phyloP scores from a whole-genome alignment of 2,113 vertebrate species.

The Microtus pennsylvanicus region DNA sequence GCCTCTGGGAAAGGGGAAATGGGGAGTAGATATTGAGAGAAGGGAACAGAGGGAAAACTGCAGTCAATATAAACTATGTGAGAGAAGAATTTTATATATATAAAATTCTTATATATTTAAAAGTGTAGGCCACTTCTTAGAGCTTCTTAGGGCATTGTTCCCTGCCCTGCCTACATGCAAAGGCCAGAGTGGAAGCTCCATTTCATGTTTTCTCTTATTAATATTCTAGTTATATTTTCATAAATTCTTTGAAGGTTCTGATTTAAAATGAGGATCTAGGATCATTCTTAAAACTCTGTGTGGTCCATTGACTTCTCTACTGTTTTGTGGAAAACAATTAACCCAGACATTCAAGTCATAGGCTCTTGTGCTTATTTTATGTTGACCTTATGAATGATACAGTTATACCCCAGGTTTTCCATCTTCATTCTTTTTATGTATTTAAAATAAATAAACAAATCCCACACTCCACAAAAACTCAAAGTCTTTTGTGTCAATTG shows the following conservation, averaged over 20 bases:
- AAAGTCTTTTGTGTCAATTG: background rate
- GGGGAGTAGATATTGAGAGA: no score
- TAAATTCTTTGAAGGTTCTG: background rate
- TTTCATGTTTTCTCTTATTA: no score
- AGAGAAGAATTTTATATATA: background rate
- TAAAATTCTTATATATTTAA: no score
- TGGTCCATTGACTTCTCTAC: no score
- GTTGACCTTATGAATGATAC: background rate
- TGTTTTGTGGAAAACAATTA: background rate
- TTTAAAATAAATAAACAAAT: background rate
- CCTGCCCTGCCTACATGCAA: background rate
- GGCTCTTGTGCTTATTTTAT: background rate
- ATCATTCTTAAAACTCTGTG: background rate
- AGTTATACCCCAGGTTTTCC: background rate
- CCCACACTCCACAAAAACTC: background rate
- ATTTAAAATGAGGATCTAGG: background rate
- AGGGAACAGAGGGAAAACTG: background rate
- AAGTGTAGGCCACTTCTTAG: background rate
- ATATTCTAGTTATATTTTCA: background rate
- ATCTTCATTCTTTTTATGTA: background rate
- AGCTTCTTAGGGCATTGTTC: background rate
- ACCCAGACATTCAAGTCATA: no score
- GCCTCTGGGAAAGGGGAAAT: no score
- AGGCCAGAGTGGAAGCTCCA: background rate
- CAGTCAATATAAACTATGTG: background rate